Evolutionary conservation across 2,797 vertebrate species (phyloP).

Genomic region (Cygnus olor): DNA sequence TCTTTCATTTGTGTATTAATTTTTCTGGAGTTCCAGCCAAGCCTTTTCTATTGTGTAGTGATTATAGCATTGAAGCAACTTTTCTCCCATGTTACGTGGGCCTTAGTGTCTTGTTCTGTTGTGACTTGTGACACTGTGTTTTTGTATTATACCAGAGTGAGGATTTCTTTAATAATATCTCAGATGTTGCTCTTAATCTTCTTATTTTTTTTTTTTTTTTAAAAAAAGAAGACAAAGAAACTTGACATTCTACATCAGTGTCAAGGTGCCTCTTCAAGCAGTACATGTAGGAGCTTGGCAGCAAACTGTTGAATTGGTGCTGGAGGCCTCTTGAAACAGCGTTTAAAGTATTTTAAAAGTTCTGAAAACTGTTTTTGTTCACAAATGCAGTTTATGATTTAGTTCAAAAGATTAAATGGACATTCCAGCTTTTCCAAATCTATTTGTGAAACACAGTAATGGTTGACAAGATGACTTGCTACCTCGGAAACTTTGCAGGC

Average conservation of each 20-base stretch:
- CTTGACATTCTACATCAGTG: neutral
- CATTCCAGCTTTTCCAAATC: neutral
- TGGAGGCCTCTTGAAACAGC: neutral
- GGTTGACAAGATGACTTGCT: neutral
- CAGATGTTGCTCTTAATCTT: neutral
- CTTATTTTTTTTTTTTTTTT: neutral
- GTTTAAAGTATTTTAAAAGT: neutral
- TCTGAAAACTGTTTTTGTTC: neutral
- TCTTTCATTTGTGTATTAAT: neutral
- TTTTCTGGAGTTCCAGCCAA: neutral
- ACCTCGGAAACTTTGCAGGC: neutral
- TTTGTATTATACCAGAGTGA: neutral
- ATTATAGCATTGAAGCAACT: rapidly evolving
- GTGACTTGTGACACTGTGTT: neutral
- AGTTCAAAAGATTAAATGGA: neutral
- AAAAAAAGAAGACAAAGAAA: neutral
- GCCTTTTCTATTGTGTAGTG: neutral
- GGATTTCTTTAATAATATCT: neutral
- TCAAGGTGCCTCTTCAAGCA: neutral
- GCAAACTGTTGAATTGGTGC: neutral
- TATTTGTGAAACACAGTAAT: neutral
- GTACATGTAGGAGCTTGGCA: neutral
- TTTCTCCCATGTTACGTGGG: neutral
- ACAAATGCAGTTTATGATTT: neutral
- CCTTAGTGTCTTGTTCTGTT: neutral